phyloP scores from a whole-genome alignment of 2,797 vertebrate genomes.

The Catamblyrhynchus diadema region DNA sequence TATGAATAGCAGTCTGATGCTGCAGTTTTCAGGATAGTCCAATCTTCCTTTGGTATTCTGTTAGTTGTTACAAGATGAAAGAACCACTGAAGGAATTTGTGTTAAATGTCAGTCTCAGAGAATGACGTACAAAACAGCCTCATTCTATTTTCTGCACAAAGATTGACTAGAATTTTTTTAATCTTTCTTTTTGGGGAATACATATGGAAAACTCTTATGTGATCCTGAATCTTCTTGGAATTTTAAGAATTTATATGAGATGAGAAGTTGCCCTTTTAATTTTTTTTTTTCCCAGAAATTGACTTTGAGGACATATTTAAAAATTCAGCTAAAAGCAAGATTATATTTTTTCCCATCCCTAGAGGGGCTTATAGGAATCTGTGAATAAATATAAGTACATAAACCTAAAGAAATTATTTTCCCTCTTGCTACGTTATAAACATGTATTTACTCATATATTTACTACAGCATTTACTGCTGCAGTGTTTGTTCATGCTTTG shows the following conservation, averaged over 20 bases:
- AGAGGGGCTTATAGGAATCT: not conserved
- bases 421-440: not conserved
- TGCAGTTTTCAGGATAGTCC: not conserved
- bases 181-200: not conserved
- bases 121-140: not conserved
- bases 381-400: not conserved
- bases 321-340: not conserved
- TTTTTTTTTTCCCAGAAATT: not conserved
- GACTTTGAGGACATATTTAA: not conserved
- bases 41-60: not conserved
- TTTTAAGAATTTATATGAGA: not conserved
- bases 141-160: not conserved
- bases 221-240: not conserved
- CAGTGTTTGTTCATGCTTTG: not conserved
- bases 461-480: not conserved
- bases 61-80: not conserved
- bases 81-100: not conserved
- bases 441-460: not conserved
- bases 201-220: not conserved
- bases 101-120: not conserved
- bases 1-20: not conserved
- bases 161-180: not conserved
- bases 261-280: not conserved
- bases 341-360: not conserved
- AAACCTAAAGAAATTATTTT: not conserved